Evolutionary conservation across 2,797 vertebrate genomes (phyloP).

Genomic region (Erithacus rubecula): DNA sequence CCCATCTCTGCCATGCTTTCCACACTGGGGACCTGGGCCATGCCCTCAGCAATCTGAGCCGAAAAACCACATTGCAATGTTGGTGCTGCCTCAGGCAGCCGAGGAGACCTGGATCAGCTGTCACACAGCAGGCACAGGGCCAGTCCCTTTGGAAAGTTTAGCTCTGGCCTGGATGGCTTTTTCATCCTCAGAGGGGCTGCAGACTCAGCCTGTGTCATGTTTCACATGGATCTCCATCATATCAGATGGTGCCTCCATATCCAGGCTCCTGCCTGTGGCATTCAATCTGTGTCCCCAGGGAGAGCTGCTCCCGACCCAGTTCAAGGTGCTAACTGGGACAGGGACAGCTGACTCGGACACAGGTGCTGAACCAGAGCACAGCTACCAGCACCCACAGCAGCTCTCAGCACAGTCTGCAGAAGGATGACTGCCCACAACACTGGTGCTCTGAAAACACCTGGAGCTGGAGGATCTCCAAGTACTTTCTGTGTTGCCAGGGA

Average conservation of each 20-base stretch:
- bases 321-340: neutral
- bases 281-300: neutral
- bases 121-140: neutral
- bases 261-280: neutral
- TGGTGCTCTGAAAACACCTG: neutral
- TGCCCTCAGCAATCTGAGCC: neutral
- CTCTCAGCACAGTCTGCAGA: neutral
- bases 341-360: neutral
- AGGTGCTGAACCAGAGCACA: neutral
- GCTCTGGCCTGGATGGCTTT: neutral
- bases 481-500: neutral
- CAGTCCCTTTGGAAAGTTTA: neutral
- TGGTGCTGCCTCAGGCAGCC: neutral
- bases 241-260: neutral
- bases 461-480: neutral
- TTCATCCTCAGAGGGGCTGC: neutral
- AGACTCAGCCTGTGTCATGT: neutral
- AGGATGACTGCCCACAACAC: neutral
- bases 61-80: neutral
- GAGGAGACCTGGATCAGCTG: neutral
- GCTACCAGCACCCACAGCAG: neutral
- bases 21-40: neutral
- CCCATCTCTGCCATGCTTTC: neutral
- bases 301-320: neutral
- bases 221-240: neutral